Base-by-base conservation (phyloP, 2,113 vertebrate species). In the Lampris incognitus region DNA sequence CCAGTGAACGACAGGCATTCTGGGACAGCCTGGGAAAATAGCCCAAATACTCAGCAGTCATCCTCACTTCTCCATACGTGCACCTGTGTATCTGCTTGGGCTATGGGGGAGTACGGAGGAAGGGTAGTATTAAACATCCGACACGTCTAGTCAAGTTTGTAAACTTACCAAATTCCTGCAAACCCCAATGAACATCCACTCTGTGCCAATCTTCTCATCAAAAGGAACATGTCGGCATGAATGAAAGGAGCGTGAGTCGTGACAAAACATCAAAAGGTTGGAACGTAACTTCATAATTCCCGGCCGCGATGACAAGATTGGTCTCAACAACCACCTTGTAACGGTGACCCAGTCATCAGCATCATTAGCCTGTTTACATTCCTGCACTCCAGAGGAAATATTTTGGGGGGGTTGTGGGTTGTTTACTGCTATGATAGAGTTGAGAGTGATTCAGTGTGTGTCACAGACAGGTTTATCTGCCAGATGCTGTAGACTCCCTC, bases 341-440 rank as follows among this genome's bases (percentile, higher is more conserved):
- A 4, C 69, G 62, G 51, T 1, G 13, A 48, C 10, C n/a, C 49
- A 9, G 36, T 76, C 72, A 73, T 76, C 55, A 5, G 69, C 49
- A 51, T 84, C 41, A 9, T 79, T 85, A 67, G 54, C 44, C 69
- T 46, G 50, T 63, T 76, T 11, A 71, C 76, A 77, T 70, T 78
- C 64, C 82, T 76, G 81, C 76, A 76, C 68, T 84, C 24, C 52
- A 11, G 64, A 39, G 38, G 58, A 76, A 74, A 74, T 74, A 63
- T 74, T 70, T 82, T 52, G 2, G 42, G 58, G 1, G 59, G 64
- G 61, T 65, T 64, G 72, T 57, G 74, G 69, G 64, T 69, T 78
- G 79, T 88, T 89, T 84, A 79, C 70, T 74, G 72, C 65, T 11
- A 82, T 72, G 71, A 86, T 82, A 72, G 83, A 78, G 51, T 39